Evolutionary conservation across 2,888 invertebrate genomes (phyloP), one percentile per base, ranked within the genome.

Genomic region (Hirtodrosophila duncani): DNA sequence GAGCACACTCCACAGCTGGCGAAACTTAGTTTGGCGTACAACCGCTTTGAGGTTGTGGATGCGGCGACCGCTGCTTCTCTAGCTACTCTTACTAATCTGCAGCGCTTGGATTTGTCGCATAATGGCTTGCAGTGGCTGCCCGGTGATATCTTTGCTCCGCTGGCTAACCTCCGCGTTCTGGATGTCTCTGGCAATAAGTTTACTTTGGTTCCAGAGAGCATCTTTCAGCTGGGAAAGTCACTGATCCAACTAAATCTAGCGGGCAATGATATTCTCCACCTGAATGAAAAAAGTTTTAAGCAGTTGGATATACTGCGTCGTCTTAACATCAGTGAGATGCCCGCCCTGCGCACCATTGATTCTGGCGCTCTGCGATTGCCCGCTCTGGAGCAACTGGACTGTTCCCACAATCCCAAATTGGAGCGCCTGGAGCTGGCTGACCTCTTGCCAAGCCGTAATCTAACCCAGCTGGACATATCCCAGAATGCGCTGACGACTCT

Each of bases 1-100:
- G 89, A 91, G 78, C 90, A 91, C 77, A 90, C 90, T 43, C 91
- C 91, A 0, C 88, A 90, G 61, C 74, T 92, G 68, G 88, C 88
- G 10, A 88, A 88, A 56, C 84, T 92, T 4, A 90, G 89, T 64
- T 85, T 92, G 45, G 90, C 90, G 78, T 88, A 90, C 67, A 92
- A 92, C 67, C 88, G 89, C 6, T 88, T 92, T 16, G 88, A 88
- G 67, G 88, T 90, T 34, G 83, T 92, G 17, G 92, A 92, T 72
- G 87, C 87, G 29, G 88, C 89, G 16, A 91, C 92, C 0, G 85
- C 89, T 1, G 78, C 89, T n/a, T 90, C 92, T 1, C 63, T 92
- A 53, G 87, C 89, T 0, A 88, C 89, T 27, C 87, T 90, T 23
- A 82, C 75, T 3, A 87, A 89, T 44, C 84, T 92, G 44, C 48